Evolutionary conservation across 2,888 invertebrate genomes (phyloP), one percentile per base, ranked within the genome.

Genomic region (Drosophila colorata): DNA sequence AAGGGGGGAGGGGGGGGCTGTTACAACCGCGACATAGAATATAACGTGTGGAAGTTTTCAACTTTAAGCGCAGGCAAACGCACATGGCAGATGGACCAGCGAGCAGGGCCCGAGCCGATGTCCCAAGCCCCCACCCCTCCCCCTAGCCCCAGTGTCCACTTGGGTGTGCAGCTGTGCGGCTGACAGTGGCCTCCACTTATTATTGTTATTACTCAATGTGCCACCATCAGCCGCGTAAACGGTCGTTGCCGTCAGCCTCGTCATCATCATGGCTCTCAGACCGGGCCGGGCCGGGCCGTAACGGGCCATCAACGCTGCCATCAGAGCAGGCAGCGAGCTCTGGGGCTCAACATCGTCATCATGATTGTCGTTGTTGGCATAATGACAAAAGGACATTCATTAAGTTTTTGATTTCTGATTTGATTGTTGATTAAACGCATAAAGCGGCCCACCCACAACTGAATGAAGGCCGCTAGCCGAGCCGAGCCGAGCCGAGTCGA

Each of bases 391-490:
- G 90, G 87, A 84, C 90, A 87, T 90, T 91, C 84, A 89, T 90
- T 90, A 88, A 88, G 88, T 88, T 90, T 90, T 89, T 91, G 90
- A 90, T 90, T 90, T 87, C 80, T 87, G 90, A 90, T 91, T 87
- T 89, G 71, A 87, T 81, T 89, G 81, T 87, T 89, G 86, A 89
- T 87, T 89, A 87, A 86, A 77, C 80, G 77, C 31, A 31, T 31
- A 31, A 31, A 11, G 31, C 11, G 2, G 28, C 28, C 74, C 57
- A 71, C 46, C 52, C 63, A 66, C 43, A 11, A 40, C 16, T 4
- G 35, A 23, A 51, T 23, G 37, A 37, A 41, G 38, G 28, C 41
- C 48, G 64, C 46, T 44, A 48, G 46, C 59, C 52, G 40, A 41
- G n/a, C n/a, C n/a, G n/a, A 46, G 23, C 23, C 23, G 52, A 28